Evolutionary conservation across 1,140 invertebrate genomes (phyloP), one percentile per base, ranked within the genome.

Genomic region (Nasonia longicornis): DNA sequence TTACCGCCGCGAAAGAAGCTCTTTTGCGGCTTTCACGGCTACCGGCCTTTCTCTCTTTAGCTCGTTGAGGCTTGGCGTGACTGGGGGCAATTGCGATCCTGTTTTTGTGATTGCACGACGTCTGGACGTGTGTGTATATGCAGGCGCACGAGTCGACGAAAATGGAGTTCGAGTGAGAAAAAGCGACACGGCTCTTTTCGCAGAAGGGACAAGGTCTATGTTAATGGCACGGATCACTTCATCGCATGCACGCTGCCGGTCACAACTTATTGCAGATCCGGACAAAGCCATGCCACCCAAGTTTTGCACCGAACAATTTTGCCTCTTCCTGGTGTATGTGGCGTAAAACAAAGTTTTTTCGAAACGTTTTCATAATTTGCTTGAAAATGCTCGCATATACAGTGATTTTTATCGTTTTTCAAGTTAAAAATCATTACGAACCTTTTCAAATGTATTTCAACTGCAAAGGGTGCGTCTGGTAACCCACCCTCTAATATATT

Each of bases 181-280:
- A 76, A 84, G 82, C 77, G 84, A 75, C 81, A 83, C 82, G 82
- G 82, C 78, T 76, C 77, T 83, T 84, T 83, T 82, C 82, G 63
- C 64, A 64, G 69, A 67, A 73, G 82, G 86, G 85, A 86, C 89
- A 89, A 89, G 88, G 89, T 90, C 89, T 90, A 89, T 89, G 88
- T 89, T 90, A 90, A 89, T 89, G 88, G 87, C 87, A 86, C 83
- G 82, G 87, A 89, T 89, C 87, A 86, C 85, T 89, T 87, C 84
- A 88, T 89, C 84, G 88, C 88, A 89, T 90, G 88, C 85, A 87
- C 85, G 86, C 8, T 12, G 22, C 29, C 26, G 64, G 64, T 67
- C 22, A 26, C 1, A 31, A 16, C 26, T 29, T 67, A 67, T 67
- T 67, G 52, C 52, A 3, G n/a, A 58, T 20, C 7, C 52, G 45